Conservation (phyloP, 1,140 invertebrate species). For the Thalassaphorura encarpata region DNA sequence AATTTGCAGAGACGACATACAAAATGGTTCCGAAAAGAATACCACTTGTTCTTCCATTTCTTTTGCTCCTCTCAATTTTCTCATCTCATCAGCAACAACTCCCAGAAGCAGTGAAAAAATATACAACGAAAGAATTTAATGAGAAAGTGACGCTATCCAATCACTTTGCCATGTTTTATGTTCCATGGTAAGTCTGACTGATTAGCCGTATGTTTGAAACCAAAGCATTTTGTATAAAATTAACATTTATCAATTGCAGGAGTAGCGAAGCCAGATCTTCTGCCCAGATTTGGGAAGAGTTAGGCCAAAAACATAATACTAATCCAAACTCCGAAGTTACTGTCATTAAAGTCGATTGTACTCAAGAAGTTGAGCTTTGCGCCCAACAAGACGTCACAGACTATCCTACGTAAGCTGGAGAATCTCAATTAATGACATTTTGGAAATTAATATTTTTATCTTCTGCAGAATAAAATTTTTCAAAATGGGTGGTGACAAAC, state of each 20-base stretch:
- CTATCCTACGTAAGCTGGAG: slow-evolving; percentile 49
- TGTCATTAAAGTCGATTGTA: slow-evolving; percentile 69
- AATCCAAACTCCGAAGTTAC: slow-evolving; percentile 48
- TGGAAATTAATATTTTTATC: background rate
- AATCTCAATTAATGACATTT: background rate
- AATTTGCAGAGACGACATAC: too few relatives aligned
- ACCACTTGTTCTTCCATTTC: too few relatives aligned
- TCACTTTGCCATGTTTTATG: slow-evolving; percentile 68
- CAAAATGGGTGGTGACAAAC: slow-evolving; percentile 45
- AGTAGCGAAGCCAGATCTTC: slow-evolving; percentile 59
- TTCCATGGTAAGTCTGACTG: slow-evolving; percentile 53
- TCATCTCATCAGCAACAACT: too few relatives aligned
- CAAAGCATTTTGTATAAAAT: background rate
- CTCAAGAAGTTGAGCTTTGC: slow-evolving; percentile 55
- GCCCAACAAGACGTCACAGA: slow-evolving; percentile 62
- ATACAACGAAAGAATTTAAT: slow-evolving; percentile 46
- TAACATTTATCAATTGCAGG: slow-evolving; percentile 41
- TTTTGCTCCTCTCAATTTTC: too few relatives aligned
- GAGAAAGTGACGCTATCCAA: slow-evolving; percentile 49
- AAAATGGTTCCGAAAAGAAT: too few relatives aligned
- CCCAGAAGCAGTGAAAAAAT: slow-evolving; percentile 32
- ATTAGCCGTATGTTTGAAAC: slow-evolving; percentile 1
- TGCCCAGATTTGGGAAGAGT: slow-evolving; percentile 57
- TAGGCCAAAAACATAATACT: slow-evolving; percentile 57
- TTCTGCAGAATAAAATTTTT: slow-evolving; percentile 64